Conservation (phyloP, 1,140 invertebrate genomes). For the Belonocnema kinseyi region DNA sequence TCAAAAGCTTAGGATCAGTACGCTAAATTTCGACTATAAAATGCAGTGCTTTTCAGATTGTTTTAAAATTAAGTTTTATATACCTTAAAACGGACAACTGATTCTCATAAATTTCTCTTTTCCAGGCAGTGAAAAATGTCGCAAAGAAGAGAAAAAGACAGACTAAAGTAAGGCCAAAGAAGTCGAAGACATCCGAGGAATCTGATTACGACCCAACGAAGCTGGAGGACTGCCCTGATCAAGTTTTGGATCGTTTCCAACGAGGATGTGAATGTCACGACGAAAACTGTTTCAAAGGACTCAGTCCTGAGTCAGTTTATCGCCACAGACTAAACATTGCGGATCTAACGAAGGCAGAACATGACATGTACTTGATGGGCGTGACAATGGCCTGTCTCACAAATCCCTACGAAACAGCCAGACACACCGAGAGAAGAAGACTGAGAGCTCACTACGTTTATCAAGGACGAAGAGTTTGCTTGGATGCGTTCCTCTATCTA, state of each 20-base stretch:
- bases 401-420: constrained; percentile 83
- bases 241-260: constrained; percentile 83
- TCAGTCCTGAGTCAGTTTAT: constrained; percentile 85
- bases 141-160: constrained; percentile 38
- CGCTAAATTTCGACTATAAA: too few relatives aligned
- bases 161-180: constrained; percentile 66
- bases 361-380: constrained; percentile 85
- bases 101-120: background rate
- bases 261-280: constrained; percentile 86
- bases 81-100: too few relatives aligned
- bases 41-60: too few relatives aligned
- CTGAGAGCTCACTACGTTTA: constrained; percentile 85
- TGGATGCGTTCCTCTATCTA: constrained; percentile 87
- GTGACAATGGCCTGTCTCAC: constrained; percentile 87
- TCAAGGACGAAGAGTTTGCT: constrained; percentile 84
- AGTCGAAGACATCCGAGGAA: constrained; percentile 71
- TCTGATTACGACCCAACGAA: constrained; percentile 75
- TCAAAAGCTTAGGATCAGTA: too few relatives aligned
- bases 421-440: constrained; percentile 83
- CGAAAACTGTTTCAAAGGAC: constrained; percentile 82
- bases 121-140: constrained; percentile 35
- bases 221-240: constrained; percentile 77
- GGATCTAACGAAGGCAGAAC: constrained; percentile 85
- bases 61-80: too few relatives aligned
- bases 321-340: constrained; percentile 86